Evolutionary conservation across 2,888 invertebrate species (phyloP).

Genomic region (Mesorhabditis belari): DNA sequence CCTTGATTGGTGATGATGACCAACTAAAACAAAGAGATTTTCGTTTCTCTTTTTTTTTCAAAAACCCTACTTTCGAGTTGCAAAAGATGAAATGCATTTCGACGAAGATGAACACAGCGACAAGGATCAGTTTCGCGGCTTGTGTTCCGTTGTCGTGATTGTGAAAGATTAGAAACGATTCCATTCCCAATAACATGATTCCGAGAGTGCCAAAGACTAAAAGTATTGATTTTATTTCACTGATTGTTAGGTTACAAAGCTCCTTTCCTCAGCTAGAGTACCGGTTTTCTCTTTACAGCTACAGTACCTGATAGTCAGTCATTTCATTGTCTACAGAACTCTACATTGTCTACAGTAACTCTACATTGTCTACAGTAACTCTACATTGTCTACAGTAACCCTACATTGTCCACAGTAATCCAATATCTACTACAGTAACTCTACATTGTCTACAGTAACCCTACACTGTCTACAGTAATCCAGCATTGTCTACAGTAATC

Average conservation of each 20-base stretch:
- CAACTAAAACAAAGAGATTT: background rate
- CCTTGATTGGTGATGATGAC: background rate
- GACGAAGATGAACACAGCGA: background rate
- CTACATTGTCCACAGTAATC: no score
- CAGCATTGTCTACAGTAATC: no score
- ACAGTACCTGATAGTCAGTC: no score
- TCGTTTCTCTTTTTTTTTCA: constrained; percentile 34
- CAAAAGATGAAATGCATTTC: background rate
- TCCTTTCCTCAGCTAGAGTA: background rate
- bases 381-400: no score
- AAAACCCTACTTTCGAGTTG: background rate
- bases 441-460: no score
- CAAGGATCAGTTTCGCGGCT: background rate
- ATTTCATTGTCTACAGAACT: no score
- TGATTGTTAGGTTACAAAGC: no score
- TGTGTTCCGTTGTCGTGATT: constrained; percentile 13
- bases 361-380: no score
- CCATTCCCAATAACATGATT: constrained; percentile 11
- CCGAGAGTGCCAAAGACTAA: background rate
- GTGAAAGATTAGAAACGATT: constrained; percentile 49
- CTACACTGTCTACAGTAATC: no score
- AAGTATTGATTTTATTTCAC: no score
- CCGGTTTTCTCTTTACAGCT: background rate
- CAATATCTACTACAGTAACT: no score
- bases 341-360: no score